phyloP scores from a whole-genome alignment of 2,888 invertebrate species.

The Eupelmus urozonus region DNA sequence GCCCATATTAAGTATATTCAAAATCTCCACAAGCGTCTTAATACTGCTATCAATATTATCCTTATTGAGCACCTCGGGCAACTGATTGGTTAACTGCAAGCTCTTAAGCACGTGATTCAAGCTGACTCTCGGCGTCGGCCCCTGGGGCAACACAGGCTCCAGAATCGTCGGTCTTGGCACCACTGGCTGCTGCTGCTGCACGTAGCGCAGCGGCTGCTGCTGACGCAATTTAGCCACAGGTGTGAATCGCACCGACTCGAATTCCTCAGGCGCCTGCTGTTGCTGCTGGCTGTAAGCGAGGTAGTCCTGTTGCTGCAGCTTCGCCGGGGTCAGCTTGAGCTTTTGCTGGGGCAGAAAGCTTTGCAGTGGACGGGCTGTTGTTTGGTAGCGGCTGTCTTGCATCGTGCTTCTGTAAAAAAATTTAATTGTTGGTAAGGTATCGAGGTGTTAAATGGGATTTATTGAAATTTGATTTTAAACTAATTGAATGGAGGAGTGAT shows the following conservation, averaged over 20 bases:
- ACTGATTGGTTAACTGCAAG: constrained; percentile 85
- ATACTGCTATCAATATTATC: constrained; percentile 90
- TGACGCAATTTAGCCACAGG: not conserved
- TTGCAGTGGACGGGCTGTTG: constrained; percentile 5
- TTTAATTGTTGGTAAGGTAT: too few species aligned
- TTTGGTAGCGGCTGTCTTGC: constrained; percentile 22
- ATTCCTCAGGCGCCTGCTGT: constrained; percentile 33
- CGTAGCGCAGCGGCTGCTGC: not conserved
- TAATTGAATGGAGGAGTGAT: too few species aligned
- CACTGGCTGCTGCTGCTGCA: constrained; percentile 26
- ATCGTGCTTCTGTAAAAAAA: constrained; percentile 13
- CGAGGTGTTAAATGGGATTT: too few species aligned
- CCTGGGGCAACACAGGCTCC: constrained; percentile 15
- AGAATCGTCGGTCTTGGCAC: constrained; percentile 38
- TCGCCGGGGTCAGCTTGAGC: constrained; percentile 9
- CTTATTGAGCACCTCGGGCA: constrained; percentile 86
- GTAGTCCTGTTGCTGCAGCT: not conserved
- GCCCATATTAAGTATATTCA: constrained; percentile 82
- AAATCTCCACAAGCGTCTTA: constrained; percentile 86
- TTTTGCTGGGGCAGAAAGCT: too few species aligned
- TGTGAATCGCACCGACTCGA: constrained; percentile 52
- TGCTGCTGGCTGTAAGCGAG: not conserved
- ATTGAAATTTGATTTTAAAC: too few species aligned
- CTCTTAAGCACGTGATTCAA: constrained; percentile 83
- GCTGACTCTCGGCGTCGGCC: constrained; percentile 34